Evolutionary conservation across 2,797 vertebrate genomes (phyloP).

Genomic region (Alcedo quadribrachys): DNA sequence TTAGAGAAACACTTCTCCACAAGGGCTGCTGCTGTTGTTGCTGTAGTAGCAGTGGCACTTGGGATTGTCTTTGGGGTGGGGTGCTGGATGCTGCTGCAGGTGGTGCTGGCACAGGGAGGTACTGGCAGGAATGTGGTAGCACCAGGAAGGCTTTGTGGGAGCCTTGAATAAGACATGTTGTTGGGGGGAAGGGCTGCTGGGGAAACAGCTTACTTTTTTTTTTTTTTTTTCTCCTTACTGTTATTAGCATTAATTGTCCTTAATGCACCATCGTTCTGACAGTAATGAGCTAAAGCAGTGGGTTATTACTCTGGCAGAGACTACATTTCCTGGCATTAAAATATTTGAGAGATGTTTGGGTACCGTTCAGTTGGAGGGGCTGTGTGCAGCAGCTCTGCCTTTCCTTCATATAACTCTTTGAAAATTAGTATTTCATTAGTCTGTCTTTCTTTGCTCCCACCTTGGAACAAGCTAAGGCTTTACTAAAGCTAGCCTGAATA

Average conservation of each 20-base stretch:
- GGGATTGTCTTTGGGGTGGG: constrained; percentile 24
- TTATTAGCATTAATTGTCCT: constrained; percentile 79
- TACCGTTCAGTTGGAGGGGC: constrained; percentile 6
- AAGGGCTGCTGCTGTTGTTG: constrained; percentile 48
- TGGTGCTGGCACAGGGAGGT: constrained; percentile 18
- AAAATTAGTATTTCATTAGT: neutral
- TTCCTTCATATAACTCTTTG: neutral
- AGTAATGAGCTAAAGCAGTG: constrained; percentile 75
- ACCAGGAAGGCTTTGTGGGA: constrained; percentile 21
- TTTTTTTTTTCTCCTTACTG: constrained; percentile 29
- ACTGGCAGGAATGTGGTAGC: constrained; percentile 53
- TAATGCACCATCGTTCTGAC: constrained; percentile 75
- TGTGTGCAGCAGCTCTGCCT: constrained; percentile 1
- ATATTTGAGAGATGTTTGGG: constrained; percentile 64
- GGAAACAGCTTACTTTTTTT: constrained; percentile 38
- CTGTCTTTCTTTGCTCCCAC: neutral
- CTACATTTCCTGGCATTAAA: constrained; percentile 74
- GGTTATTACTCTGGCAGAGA: constrained; percentile 68
- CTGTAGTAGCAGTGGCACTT: constrained; percentile 67
- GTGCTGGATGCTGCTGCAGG: constrained; percentile 56
- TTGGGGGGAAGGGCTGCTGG: constrained; percentile 60
- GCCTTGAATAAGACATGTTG: constrained; percentile 54
- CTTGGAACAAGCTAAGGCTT: neutral
- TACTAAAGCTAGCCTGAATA: neutral
- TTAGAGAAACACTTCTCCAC: neutral